Evolutionary conservation across 2,113 vertebrate species (phyloP).

Genomic region (Bagarius yarrelli): DNA sequence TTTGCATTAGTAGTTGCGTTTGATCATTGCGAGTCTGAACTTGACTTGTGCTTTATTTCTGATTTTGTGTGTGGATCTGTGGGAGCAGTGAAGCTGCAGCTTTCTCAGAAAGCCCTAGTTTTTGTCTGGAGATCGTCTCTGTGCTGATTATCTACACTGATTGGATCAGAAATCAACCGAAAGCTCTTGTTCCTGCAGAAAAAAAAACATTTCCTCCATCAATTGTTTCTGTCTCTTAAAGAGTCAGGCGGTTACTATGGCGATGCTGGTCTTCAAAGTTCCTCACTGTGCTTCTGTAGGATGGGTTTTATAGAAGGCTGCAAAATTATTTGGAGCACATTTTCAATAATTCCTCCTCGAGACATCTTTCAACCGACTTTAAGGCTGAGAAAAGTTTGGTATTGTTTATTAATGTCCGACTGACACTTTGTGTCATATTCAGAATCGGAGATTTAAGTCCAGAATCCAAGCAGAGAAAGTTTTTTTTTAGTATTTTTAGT

Average conservation of each 20-base stretch:
- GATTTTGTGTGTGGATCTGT: not conserved
- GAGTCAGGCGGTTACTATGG: conserved; percentile 68
- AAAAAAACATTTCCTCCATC: conserved; percentile 58
- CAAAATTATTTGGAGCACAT: not conserved
- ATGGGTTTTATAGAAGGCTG: conserved; percentile 10
- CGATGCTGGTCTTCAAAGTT: conserved; percentile 56
- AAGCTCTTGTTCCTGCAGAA: conserved; percentile 53
- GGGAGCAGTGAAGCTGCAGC: not conserved
- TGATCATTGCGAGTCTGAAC: no score
- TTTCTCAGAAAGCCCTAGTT: not conserved
- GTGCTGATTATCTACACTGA: conserved; percentile 27
- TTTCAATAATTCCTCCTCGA: not conserved
- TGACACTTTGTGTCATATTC: not conserved
- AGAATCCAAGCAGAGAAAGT: not conserved
- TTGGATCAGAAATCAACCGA: conserved; percentile 34
- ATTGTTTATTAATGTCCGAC: not conserved
- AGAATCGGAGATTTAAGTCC: not conserved
- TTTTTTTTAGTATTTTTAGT: not conserved
- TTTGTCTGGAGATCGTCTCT: not conserved
- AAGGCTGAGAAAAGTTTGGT: not conserved
- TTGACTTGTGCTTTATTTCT: not conserved
- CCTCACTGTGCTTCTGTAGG: conserved; percentile 40
- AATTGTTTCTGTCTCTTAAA: conserved; percentile 55
- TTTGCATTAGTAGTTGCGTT: no score
- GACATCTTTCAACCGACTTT: not conserved